Base-by-base conservation (phyloP, 2,888 invertebrate species). In the Aphidius colemani region DNA sequence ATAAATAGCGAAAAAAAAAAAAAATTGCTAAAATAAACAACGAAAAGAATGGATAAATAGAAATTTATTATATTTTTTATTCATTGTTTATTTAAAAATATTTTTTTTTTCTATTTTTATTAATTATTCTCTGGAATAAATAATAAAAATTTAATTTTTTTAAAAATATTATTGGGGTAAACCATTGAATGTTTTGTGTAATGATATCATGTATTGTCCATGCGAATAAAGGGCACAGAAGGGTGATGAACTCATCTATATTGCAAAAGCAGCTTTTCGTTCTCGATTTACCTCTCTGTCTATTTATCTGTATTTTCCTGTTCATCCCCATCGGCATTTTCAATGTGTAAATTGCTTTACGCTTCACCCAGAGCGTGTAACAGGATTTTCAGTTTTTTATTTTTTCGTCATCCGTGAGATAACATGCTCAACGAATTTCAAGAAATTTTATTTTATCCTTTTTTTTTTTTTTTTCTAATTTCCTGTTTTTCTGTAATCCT, bases 271-370 rank as follows among this genome's bases (percentile, higher is more conserved):
- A 62, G 65, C 66, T 67, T 68, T 69, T 67, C 66, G 69, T 72
- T 70, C 67, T 67, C 65, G 5, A 30, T 30, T 30, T 30, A 30
- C 30, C 5, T 30, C 5, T 30, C 30, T 30, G 30, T 30, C 30
- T 30, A 30, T 30, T 30, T 30, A 30, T 30, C 30, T 30, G 30
- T 30, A 30, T 30, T 30, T 30, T 30, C 30, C 30, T 30, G 30
- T 30, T 30, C 30, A 30, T 5, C 30, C 30, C 30, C 5, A 30
- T 30, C 60, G 53, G 66, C 10, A 51, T 40, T 51, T 39, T 40
- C 40, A 40, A 39, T 70, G 70, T 69, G 68, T 53, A 71, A 71
- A 72, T 72, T 73, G 70, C 68, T 66, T 70, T 67, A 66, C 66
- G 65, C 69, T 65, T 70, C 63, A 63, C 58, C 61, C 63, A 50